Evolutionary conservation across 2,888 invertebrate genomes (phyloP), one percentile per base, ranked within the genome.

Genomic region (Orthosia incerta): DNA sequence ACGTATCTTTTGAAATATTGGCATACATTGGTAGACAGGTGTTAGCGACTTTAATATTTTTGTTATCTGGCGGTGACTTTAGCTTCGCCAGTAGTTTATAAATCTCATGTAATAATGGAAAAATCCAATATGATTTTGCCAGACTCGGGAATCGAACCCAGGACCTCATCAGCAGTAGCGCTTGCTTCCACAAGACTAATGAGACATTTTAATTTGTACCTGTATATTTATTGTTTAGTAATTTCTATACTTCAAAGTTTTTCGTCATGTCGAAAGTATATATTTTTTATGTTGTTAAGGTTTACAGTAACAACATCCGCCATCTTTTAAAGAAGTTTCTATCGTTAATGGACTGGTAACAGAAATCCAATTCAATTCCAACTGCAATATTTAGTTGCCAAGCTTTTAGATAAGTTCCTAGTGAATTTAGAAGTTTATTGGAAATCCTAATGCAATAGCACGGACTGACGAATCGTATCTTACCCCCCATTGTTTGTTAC

Each of bases 321-420:
- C 18, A 46, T 50, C 1, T 51, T 26, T 39, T 16, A 53, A 13
- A 71, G 16, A 59, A 62, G 45, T 77, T 55, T 13, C 20, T 46
- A 57, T 57, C 65, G 65, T 59, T 83, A 83, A 80, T 82, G 67
- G 72, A 65, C 23, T 57, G 55, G 60, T 82, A 67, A 56, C 23
- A 69, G 55, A 26, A 60, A 60, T 74, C 12, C 59, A 74, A 46
- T 66, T 51, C 62, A 46, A 79, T 73, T 56, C 48, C 26, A 69
- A 74, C 63, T 74, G 26, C 53, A 70, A 80, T 83, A 80, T 83
- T 59, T 67, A 79, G 83, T 80, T 83, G 73, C 83, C 65, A 62
- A 79, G 68, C 68, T 83, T 64, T 71, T 39, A 65, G 23, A 51
- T 20, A 59, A 68, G 53, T 82, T 72, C 31, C 65, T 3, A n/a